Evolutionary conservation across 2,888 invertebrate genomes (phyloP), one percentile per base, ranked within the genome.

Genomic region (Hymenopus coronatus): DNA sequence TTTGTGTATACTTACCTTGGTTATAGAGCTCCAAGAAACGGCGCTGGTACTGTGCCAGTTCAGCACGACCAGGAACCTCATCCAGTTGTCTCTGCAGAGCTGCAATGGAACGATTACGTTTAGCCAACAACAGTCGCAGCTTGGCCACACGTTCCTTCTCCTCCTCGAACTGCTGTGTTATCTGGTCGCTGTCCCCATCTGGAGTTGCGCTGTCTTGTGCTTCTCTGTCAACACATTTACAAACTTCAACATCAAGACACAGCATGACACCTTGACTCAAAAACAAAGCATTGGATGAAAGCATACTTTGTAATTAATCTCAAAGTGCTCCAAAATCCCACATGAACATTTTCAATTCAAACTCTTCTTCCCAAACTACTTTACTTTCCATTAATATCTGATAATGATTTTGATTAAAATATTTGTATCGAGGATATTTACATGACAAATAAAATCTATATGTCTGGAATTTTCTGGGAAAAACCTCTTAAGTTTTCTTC

Each of bases 21-120:
- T 98, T 98, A 92, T 99, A 99, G 14, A 99, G 95, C 94, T 99
- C 99, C 92, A 99, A 95, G 93, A 99, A 99, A 91, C 99, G 94
- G 92, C 97, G 95, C 93, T 99, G 99, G 93, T 99, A 99, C 92
- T 99, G 99, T 88, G 97, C 95, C 88, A 99, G 94, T 93, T 99
- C 99, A 0, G 98, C 97, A 90, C 98, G 95, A 70, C 98, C 97
- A 0, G 99, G 99, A 89, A 98, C 96, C 92, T 98, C 98, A 92
- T 99, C 99, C 89, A 99, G 94, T 92, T 97, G 97, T 40, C 98
- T 94, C 89, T 97, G 96, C 91, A 99, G 95, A 20, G 96, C 95
- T 27, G 98, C 96, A 89, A 98, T 96, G 90, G 96, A 96, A 83
- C 97, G 95, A 93, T 97, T 97, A 91, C 96, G 95, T 92, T 96